Evolutionary conservation across 2,113 vertebrate species (phyloP).

Genomic region (Muscicapa adusta): DNA sequence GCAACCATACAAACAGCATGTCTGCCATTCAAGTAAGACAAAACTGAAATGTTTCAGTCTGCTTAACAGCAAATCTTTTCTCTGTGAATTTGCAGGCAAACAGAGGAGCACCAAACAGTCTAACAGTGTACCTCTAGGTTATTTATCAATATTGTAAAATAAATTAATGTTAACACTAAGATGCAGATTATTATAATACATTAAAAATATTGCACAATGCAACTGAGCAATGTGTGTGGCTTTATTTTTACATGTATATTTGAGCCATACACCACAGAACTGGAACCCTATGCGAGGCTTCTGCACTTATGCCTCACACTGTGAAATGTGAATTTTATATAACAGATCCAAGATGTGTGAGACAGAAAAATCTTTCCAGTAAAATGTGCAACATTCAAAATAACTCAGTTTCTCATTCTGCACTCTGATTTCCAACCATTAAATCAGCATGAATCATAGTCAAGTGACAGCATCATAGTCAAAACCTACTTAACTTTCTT

Average conservation of each 20-base stretch:
- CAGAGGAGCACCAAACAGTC: not conserved
- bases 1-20: not conserved
- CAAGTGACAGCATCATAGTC: conserved; percentile 42
- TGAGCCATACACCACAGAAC: conserved; percentile 45
- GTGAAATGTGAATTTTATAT: conserved; percentile 1
- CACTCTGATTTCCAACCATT: conserved; percentile 6
- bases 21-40: not conserved
- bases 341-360: not conserved
- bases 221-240: conserved; percentile 7
- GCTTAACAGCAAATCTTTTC: not conserved
- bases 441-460: not conserved
- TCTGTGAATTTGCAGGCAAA: not conserved
- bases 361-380: not conserved
- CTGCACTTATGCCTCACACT: not conserved
- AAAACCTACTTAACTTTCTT: conserved; percentile 39
- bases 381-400: conserved; percentile 30
- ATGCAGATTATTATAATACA: conserved; percentile 54
- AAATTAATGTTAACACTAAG: conserved; percentile 45
- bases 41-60: not conserved
- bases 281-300: conserved; percentile 20
- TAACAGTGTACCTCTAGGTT: not conserved
- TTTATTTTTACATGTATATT: not conserved
- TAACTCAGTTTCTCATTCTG: conserved; percentile 23
- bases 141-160: conserved; percentile 3
- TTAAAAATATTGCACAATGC: conserved; percentile 68